Conservation (phyloP, 1,140 invertebrate genomes). For the Heliconius eleuchia region DNA sequence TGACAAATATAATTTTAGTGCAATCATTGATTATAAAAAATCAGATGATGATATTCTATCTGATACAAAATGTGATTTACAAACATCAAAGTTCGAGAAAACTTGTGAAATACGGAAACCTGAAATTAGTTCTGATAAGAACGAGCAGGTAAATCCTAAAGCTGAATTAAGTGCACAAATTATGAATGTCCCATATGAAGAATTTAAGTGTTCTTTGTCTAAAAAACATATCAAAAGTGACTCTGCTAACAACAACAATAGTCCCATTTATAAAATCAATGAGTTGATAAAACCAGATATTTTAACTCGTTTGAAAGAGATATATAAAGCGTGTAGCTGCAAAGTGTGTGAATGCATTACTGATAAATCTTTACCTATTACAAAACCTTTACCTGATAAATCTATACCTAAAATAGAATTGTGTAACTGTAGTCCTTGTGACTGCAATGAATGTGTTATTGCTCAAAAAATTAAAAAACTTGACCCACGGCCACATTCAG, state of each 20-base stretch:
- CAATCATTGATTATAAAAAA: conserved; percentile 6
- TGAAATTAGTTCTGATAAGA: not conserved
- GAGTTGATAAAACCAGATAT: conserved; percentile 52
- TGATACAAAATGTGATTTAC: not conserved
- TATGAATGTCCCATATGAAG: conserved; percentile 54
- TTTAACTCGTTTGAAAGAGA: conserved; percentile 56
- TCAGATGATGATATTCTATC: not conserved
- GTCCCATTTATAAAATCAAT: conserved; percentile 23
- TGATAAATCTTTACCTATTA: conserved; percentile 29
- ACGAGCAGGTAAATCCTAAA: conserved; percentile 30
- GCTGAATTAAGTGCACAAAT: conserved; percentile 57
- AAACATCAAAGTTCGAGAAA: not conserved
- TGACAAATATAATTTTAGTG: not conserved
- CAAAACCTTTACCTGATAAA: conserved; percentile 24
- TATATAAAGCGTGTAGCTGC: conserved; percentile 65
- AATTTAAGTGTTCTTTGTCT: conserved; percentile 42
- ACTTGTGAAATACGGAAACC: not conserved
- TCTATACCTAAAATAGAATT: conserved; percentile 27
- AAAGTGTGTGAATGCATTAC: conserved; percentile 66
- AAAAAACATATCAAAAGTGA: not conserved
- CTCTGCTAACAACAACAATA: not conserved
- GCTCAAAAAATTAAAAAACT: conserved; percentile 26
- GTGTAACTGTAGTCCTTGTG: conserved; percentile 56
- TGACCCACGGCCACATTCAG: conserved; percentile 21
- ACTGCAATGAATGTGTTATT: conserved; percentile 50